Evolutionary conservation across 2,113 vertebrate genomes (phyloP).

Genomic region (Aleadryas rufinucha): DNA sequence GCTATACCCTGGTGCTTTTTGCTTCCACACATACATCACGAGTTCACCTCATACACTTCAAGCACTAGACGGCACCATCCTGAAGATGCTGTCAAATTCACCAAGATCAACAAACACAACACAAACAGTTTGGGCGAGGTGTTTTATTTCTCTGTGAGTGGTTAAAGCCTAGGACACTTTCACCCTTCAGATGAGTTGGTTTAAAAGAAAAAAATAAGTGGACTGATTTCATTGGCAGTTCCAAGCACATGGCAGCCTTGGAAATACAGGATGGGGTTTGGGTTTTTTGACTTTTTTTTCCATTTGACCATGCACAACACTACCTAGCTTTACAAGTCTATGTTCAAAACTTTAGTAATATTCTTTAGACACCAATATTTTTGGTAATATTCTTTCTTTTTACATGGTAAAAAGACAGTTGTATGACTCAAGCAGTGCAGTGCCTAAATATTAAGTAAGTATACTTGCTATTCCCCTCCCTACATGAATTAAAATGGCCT

Average conservation of each 20-base stretch:
- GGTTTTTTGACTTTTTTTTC: fast-evolving
- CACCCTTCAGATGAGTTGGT: neutral
- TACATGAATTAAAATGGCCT: neutral
- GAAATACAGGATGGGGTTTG: neutral
- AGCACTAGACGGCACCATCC: neutral
- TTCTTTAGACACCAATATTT: neutral
- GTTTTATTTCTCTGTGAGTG: neutral
- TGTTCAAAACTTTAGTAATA: neutral
- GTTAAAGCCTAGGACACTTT: neutral
- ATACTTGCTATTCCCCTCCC: neutral
- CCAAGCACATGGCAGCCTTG: neutral
- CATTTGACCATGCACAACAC: neutral
- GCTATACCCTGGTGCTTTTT: neutral
- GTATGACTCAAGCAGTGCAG: neutral
- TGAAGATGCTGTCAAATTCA: neutral
- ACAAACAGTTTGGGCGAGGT: neutral
- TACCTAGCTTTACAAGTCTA: neutral
- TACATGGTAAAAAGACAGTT: neutral
- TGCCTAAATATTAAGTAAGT: neutral
- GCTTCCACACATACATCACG: neutral
- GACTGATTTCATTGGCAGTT: neutral
- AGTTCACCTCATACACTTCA: neutral
- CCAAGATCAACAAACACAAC: neutral
- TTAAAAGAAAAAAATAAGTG: neutral
- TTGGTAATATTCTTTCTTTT: too few relatives aligned